Conservation (phyloP, 2,888 invertebrate species). For the Morpho achilles region DNA sequence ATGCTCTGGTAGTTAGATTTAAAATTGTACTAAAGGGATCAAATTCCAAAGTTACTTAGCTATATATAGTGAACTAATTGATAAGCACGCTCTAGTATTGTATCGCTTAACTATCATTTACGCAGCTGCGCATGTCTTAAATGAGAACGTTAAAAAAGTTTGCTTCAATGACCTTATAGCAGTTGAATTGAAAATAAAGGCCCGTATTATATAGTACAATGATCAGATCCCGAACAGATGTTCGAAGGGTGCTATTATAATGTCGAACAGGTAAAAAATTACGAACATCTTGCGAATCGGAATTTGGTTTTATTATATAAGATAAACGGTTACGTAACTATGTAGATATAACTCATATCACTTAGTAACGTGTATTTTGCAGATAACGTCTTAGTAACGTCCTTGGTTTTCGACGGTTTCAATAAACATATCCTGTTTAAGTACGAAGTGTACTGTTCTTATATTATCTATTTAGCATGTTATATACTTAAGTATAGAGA, state of each 20-base stretch:
- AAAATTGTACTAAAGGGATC: background rate
- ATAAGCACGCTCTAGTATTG: constrained; percentile 14
- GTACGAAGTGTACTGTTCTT: no score
- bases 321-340: no score
- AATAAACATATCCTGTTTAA: no score
- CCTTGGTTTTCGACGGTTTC: no score
- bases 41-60: background rate
- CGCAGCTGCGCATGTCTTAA: constrained; percentile 30
- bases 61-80: background rate
- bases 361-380: no score
- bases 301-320: background rate
- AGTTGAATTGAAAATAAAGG: constrained; percentile 39
- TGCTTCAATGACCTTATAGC: constrained; percentile 33
- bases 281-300: constrained; percentile 28
- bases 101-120: constrained; percentile 24
- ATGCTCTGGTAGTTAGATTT: no score
- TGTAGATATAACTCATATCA: constrained; percentile 1
- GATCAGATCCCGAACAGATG: constrained; percentile 57
- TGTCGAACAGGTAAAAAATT: constrained; percentile 52
- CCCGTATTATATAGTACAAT: constrained; percentile 46
- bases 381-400: no score
- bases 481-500: no score
- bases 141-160: constrained; percentile 30
- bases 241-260: constrained; percentile 50
- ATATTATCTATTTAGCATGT: no score